Conservation (phyloP, 2,888 invertebrate species). For the Iphiclides podalirius region DNA sequence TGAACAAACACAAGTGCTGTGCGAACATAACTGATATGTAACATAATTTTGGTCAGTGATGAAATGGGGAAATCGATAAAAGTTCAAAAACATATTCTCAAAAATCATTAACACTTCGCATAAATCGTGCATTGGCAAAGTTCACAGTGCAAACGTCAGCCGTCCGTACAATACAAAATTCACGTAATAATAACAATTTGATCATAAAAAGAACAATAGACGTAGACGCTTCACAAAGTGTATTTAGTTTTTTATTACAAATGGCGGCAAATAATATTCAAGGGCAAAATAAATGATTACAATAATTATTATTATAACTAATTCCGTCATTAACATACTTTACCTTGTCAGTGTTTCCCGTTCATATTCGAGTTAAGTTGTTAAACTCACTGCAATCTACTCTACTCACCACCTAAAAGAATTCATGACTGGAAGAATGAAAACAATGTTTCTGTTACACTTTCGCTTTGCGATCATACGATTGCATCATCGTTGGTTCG, state of each 20-base stretch:
- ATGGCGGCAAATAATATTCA: conserved; percentile 24
- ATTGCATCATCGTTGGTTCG: too few relatives aligned
- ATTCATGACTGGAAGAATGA: conserved; percentile 22
- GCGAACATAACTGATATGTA: too few relatives aligned
- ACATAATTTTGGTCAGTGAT: too few relatives aligned
- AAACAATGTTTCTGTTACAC: conserved; percentile 11
- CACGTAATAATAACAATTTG: conserved; percentile 16
- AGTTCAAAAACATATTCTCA: too few relatives aligned
- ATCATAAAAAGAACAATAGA: conserved; percentile 24
- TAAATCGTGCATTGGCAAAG: not conserved
- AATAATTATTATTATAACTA: conserved; percentile 31
- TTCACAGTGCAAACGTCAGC: not conserved
- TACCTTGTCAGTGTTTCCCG: conserved; percentile 45
- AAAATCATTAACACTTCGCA: not conserved
- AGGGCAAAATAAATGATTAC: conserved; percentile 26
- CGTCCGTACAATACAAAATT: too few relatives aligned
- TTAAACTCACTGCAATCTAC: conserved; percentile 29
- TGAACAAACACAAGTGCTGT: too few relatives aligned
- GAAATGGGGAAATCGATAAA: too few relatives aligned
- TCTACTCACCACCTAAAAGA: conserved; percentile 33
- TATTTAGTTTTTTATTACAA: conserved; percentile 21
- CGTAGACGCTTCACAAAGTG: conserved; percentile 11
- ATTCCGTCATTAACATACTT: conserved; percentile 38
- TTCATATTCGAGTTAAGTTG: conserved; percentile 33
- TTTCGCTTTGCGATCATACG: conserved; percentile 28